Base-by-base conservation (phyloP, 2,113 vertebrate genomes). In the Odontesthes bonariensis region DNA sequence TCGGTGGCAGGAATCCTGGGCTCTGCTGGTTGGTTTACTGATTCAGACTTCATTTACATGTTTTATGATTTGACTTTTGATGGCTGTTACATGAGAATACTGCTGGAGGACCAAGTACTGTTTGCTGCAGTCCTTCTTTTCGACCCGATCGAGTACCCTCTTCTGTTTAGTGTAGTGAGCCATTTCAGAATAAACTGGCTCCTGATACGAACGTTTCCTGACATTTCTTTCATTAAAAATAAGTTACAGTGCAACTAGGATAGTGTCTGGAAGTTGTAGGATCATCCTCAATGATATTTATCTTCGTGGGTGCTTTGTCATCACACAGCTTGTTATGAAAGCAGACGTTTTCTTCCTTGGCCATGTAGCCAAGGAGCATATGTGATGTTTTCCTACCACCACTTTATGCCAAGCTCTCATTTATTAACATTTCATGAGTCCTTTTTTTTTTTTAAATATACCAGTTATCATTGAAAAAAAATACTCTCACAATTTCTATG, bases 141-240 rank as follows among this genome's bases (percentile, higher is more conserved):
- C 55, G 38, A 70, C 23, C 66, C 55, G 38, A 70, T 20, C 66
- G 33, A 86, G 70, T 55, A 80, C 77, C 87, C 84, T 73, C 88
- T 88, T 58, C 77, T 86, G 19, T 44, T 56, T 17, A 80, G 14
- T 71, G 55, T 46, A 17, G 22, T 5, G 47, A 42, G 20, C 58
- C 12, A 23, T 32, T 17, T 51, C 10, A 44, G 23, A 42, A 38
- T 38, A 38, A 38, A 10, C 10, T 38, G 35, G 5, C 6, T 20
- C 14, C 40, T 58, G 31, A 8, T 3, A 23, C 19, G 49, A 55
- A 52, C 1, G 38, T 31, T 0, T 0, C 14, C 12, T 46, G 23
- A 22, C 47, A 60, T 23, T 69, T 53, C n/a, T 51, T n/a, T 17
- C 1, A 17, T 51, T 56, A 20, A 69, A 27, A 38, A 55, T 17